These are phyloP conservation scores for Zosterops japonicus DNA, from an alignment of 2,113 vertebrate species.

Conservation along the genomic window DNA sequence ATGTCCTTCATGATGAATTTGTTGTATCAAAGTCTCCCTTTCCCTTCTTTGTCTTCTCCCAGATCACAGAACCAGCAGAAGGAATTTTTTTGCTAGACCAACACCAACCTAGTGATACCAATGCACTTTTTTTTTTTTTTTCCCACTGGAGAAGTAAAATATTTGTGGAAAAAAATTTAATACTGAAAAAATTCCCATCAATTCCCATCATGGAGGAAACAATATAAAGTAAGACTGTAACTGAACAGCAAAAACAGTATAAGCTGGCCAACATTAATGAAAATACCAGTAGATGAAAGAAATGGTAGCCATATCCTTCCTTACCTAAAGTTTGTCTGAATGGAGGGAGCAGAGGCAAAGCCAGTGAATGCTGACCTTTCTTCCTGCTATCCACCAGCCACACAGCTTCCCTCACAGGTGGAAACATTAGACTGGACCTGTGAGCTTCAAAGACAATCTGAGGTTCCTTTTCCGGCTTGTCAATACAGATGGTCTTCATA, in stretches of 20 bases:
- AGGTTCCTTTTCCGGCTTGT: neutral
- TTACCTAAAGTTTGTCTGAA: neutral
- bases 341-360: neutral
- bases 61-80: neutral
- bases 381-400: neutral
- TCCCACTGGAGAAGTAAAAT: neutral
- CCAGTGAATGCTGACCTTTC: neutral
- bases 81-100: neutral
- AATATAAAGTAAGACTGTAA: neutral
- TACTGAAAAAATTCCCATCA: neutral
- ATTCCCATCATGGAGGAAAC: neutral
- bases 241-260: neutral
- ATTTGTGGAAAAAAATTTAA: neutral
- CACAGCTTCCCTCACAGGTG: neutral
- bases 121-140: neutral
- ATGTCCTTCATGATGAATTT: neutral
- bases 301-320: neutral
- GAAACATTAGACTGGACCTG: neutral
- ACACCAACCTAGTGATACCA: neutral
- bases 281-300: neutral
- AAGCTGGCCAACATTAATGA: neutral
- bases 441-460: neutral
- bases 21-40: neutral
- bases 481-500: neutral
- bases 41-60: neutral